A percentile compares a stretch with the other conserved stretches of the same genome.
Conservation (phyloP, 1,140 invertebrate genomes). For the Probaryconus sp. region DNA sequence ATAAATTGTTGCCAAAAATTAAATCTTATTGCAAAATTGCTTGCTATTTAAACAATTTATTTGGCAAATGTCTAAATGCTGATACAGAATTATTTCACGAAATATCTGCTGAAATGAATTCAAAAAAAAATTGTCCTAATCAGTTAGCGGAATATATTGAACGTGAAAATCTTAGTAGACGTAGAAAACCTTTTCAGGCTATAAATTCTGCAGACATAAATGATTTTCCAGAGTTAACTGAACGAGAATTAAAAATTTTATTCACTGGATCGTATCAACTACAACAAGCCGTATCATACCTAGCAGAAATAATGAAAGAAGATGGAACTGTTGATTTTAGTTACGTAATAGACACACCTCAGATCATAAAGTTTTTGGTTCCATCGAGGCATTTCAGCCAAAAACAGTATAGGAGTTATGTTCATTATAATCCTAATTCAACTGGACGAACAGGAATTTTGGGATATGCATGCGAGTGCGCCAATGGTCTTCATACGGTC, state of each 20-base stretch:
- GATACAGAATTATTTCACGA: constrained; percentile 28
- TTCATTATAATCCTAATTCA: constrained; percentile 33
- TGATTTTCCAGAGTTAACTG: constrained; percentile 39
- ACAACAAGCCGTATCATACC: constrained; percentile 39
- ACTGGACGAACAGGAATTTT: constrained; percentile 16
- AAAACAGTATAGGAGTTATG: constrained; percentile 39
- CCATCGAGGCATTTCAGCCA: constrained; percentile 42
- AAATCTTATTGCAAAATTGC: constrained; percentile 38
- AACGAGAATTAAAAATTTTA: constrained; percentile 30
- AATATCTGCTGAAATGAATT: constrained; percentile 22
- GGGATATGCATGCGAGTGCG: constrained; percentile 37
- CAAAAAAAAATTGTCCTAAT: constrained; percentile 29
- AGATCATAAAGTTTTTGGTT: constrained; percentile 42
- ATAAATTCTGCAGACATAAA: constrained; percentile 25
- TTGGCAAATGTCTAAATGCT: constrained; percentile 45
- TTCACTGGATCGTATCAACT: constrained; percentile 43
- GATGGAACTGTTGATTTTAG: constrained; percentile 24
- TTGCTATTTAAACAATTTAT: constrained; percentile 52
- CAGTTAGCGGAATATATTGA: constrained; percentile 44
- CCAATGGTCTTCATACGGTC: constrained; percentile 38
- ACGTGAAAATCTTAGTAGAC: constrained; percentile 35
- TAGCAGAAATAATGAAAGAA: constrained; percentile 41
- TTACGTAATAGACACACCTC: constrained; percentile 20
- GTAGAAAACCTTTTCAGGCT: constrained; percentile 26
- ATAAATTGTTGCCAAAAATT: constrained; percentile 54